These are phyloP conservation scores for Xylota segnis DNA, from an alignment of 2,888 invertebrate species.

Conservation along the genomic window DNA sequence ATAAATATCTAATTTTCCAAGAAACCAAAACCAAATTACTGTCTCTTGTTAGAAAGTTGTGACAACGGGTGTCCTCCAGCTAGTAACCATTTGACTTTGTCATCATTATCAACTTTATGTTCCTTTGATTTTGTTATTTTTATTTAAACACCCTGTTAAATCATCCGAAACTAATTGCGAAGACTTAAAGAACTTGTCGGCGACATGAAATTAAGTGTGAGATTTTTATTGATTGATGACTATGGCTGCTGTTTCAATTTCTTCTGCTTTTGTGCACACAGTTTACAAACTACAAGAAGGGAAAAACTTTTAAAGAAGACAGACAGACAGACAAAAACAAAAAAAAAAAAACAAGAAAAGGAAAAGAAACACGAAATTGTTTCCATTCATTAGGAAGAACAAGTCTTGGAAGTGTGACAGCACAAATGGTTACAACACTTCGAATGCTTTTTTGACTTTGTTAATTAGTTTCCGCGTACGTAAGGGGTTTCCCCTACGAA, in stretches of 20 bases:
- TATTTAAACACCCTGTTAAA: slow-evolving; percentile 36
- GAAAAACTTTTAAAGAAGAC: slow-evolving; percentile 8
- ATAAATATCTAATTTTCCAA: no score
- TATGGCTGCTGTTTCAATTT: slow-evolving; percentile 34
- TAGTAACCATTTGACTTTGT: neutral
- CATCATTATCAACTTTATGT: slow-evolving; percentile 16
- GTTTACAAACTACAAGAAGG: neutral
- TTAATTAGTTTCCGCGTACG: slow-evolving; percentile 50
- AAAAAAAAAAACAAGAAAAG: slow-evolving; percentile 1
- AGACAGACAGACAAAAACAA: slow-evolving; percentile 7
- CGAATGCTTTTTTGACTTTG: slow-evolving; percentile 23
- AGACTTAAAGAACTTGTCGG: slow-evolving; percentile 54
- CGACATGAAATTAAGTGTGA: slow-evolving; percentile 47
- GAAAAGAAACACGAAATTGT: slow-evolving; percentile 29
- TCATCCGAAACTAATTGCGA: slow-evolving; percentile 63
- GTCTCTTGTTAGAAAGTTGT: no score
- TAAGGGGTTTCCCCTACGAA: neutral
- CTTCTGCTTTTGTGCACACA: neutral
- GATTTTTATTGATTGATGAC: slow-evolving; percentile 68
- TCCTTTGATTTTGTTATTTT: neutral
- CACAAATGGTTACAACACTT: slow-evolving; percentile 34
- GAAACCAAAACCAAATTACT: no score
- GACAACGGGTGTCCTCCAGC: no score
- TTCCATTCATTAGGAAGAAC: slow-evolving; percentile 27
- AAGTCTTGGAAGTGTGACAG: slow-evolving; percentile 27